Evolutionary conservation across 2,888 invertebrate species (phyloP).

Genomic region (Dasypolia templi): DNA sequence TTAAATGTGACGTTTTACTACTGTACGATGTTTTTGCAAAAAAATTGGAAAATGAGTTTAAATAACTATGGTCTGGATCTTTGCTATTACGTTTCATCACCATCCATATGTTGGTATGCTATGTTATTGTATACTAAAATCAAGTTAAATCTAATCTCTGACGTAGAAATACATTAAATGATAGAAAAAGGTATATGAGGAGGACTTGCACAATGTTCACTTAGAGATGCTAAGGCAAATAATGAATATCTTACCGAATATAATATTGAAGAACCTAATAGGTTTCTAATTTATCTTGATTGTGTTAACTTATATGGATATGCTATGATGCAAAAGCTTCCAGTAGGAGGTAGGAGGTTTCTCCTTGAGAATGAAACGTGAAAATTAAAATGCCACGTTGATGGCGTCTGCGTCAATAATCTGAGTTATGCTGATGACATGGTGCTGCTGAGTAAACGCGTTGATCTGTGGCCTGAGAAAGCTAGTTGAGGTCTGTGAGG

Average conservation of each 20-base stretch:
- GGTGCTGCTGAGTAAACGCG: no score
- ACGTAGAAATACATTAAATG: background rate
- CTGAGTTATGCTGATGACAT: no score
- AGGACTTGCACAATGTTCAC: slow-evolving; percentile 1
- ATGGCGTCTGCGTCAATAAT: no score
- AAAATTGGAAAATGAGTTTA: slow-evolving; percentile 1
- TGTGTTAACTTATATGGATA: slow-evolving; percentile 9
- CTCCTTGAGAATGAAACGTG: no score
- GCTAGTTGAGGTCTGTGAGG: no score
- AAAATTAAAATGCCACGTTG: no score
- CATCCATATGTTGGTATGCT: background rate
- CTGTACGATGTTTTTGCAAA: background rate
- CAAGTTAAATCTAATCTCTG: no score
- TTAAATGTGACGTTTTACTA: background rate
- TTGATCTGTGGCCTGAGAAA: no score
- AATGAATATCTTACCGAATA: background rate
- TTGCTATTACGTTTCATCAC: slow-evolving; percentile 10
- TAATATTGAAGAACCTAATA: slow-evolving; percentile 7
- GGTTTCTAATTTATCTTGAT: slow-evolving; percentile 1
- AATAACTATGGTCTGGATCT: slow-evolving; percentile 7
- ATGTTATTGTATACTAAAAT: no score
- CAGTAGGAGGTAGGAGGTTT: no score
- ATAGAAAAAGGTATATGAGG: background rate
- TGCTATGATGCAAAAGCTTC: background rate
- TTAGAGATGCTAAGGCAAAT: background rate